A percentile compares a stretch with the other conserved stretches of the same genome.
phyloP scores from a whole-genome alignment of 2,797 vertebrate species.

The Lepus oiostolus region DNA sequence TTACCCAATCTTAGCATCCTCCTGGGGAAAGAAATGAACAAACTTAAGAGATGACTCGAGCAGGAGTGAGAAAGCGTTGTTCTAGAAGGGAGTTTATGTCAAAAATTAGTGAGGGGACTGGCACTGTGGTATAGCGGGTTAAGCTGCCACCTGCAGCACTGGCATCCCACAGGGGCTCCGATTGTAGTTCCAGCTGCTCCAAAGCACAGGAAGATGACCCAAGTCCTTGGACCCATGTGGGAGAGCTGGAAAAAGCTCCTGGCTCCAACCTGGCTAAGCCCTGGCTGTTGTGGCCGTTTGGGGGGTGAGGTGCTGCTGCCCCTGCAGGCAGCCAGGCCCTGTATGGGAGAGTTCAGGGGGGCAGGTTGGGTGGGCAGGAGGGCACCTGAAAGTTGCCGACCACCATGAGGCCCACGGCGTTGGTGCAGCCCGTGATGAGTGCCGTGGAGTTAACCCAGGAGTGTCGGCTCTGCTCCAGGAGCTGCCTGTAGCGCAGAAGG shows the following conservation, averaged over 20 bases:
- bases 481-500: slow-evolving; percentile 94
- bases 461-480: slow-evolving; percentile 94
- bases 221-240: too few species aligned
- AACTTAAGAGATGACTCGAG: not conserved
- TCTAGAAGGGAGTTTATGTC: not conserved
- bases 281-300: too few species aligned
- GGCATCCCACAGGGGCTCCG: too few species aligned
- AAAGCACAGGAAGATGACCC: too few species aligned
- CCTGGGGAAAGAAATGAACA: not conserved
- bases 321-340: not conserved
- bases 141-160: too few species aligned
- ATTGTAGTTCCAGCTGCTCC: too few species aligned
- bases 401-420: slow-evolving; percentile 94
- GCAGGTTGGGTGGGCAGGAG: not conserved
- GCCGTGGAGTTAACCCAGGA: slow-evolving; percentile 95
- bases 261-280: too few species aligned
- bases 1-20: not conserved
- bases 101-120: not conserved
- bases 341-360: not conserved
- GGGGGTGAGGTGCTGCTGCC: too few species aligned
- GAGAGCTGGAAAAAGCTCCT: too few species aligned
- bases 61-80: not conserved
- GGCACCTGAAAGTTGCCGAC: slow-evolving; percentile 96
- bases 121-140: too few species aligned
- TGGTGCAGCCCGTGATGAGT: slow-evolving; percentile 94